phyloP scores from a whole-genome alignment of 1,140 invertebrate species.

The Bombus cullumanus region DNA sequence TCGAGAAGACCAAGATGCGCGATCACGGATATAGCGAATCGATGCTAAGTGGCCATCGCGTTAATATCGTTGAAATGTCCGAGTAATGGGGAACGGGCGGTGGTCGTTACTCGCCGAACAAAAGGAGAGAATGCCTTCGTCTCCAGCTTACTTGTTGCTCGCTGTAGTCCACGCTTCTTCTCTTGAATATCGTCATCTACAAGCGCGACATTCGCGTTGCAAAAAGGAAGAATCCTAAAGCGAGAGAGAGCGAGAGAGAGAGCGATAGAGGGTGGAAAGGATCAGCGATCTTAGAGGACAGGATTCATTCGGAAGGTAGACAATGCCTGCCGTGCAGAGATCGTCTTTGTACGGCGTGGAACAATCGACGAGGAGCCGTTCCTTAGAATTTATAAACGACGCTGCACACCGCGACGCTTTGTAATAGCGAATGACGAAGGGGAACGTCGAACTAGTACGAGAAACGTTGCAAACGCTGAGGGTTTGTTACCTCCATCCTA shows the following conservation, averaged over 20 bases:
- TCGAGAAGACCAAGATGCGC: not conserved
- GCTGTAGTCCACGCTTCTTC: conserved; percentile 23
- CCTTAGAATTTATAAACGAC: conserved; percentile 57
- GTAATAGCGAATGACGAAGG: not conserved
- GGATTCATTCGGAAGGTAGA: conserved; percentile 59
- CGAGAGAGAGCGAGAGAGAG: not conserved
- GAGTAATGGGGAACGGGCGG: conserved; percentile 21
- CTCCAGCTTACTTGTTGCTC: conserved; percentile 72
- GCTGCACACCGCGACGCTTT: conserved; percentile 23
- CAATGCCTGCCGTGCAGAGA: conserved; percentile 53
- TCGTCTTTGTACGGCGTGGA: conserved; percentile 56
- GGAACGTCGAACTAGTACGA: not conserved
- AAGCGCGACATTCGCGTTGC: conserved; percentile 33
- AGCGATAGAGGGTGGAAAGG: not conserved
- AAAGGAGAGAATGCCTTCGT: conserved; percentile 47
- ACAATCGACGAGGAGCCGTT: conserved; percentile 60
- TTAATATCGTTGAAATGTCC: conserved; percentile 62
- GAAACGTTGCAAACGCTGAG: not conserved
- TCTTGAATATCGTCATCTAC: conserved; percentile 53
- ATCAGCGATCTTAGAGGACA: conserved; percentile 58
- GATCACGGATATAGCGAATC: not conserved
- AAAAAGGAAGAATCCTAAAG: not conserved
- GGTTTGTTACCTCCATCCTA: no score
- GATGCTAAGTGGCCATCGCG: conserved; percentile 41
- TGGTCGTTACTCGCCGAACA: conserved; percentile 67